Conservation (phyloP, 2,888 invertebrate species). For the Coremacera marginata region DNA sequence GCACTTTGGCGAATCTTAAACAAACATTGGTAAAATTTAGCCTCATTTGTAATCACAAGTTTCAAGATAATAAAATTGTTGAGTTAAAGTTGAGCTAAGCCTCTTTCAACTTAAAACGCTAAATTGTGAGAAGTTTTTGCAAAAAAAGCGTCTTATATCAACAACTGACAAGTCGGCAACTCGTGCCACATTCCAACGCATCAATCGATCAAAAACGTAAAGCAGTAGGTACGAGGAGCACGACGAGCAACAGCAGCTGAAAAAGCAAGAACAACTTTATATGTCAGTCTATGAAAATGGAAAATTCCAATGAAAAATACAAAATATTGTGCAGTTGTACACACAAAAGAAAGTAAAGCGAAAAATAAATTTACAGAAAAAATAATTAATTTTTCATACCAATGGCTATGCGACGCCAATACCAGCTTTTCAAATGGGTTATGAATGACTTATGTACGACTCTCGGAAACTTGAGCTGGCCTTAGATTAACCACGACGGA, state of each 20-base stretch:
- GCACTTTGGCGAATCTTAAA: no score
- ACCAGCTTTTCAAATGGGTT: no score
- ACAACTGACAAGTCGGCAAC: not conserved
- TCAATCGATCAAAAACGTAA: not conserved
- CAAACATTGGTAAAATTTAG: no score
- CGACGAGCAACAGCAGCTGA: no score
- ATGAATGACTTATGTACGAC: no score
- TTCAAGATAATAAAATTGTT: not conserved
- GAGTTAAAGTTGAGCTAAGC: not conserved
- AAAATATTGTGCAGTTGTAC: not conserved
- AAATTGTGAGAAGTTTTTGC: not conserved
- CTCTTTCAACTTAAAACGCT: not conserved
- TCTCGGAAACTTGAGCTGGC: no score
- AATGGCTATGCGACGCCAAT: no score
- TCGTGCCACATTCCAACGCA: slow-evolving; percentile 2
- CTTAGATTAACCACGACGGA: no score
- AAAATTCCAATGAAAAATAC: not conserved
- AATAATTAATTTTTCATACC: not conserved
- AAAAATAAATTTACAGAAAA: not conserved
- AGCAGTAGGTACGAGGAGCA: no score
- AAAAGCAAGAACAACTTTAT: no score
- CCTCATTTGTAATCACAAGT: no score
- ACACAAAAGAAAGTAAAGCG: not conserved
- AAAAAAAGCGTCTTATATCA: not conserved
- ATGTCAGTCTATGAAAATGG: slow-evolving; percentile 7